phyloP scores from a whole-genome alignment of 2,797 vertebrate species.

The Tapirus indicus region DNA sequence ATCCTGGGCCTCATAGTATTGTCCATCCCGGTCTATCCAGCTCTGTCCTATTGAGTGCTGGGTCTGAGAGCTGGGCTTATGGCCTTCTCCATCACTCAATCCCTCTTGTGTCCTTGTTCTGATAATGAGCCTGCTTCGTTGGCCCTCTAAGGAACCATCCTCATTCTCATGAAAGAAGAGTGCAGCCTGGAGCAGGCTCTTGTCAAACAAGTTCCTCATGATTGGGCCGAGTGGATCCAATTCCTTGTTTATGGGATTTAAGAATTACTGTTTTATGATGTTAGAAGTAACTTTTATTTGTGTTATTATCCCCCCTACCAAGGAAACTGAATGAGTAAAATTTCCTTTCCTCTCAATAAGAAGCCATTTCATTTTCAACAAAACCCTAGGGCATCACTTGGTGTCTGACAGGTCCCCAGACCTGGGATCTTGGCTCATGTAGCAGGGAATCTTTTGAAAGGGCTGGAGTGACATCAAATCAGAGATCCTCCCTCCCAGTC shows the following conservation, averaged over 20 bases:
- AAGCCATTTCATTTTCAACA: slow-evolving; percentile 5
- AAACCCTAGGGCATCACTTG: not conserved
- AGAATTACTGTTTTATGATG: not conserved
- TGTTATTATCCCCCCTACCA: not conserved
- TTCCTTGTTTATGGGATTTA: slow-evolving; percentile 21
- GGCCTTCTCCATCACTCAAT: not conserved
- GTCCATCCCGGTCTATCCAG: fast-evolving
- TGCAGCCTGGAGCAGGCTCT: not conserved
- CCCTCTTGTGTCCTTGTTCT: not conserved
- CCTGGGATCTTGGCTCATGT: not conserved
- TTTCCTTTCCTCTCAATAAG: not conserved
- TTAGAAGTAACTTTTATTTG: slow-evolving; percentile 58
- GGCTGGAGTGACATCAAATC: not conserved
- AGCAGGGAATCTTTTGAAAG: not conserved
- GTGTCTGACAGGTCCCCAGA: not conserved
- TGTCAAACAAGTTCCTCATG: not conserved
- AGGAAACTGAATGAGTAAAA: not conserved
- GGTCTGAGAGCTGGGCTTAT: not conserved
- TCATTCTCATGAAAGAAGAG: not conserved
- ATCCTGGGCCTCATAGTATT: fast-evolving
- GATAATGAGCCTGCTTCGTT: not conserved
- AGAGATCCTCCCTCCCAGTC: not conserved
- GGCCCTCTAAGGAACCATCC: not conserved
- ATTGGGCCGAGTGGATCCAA: not conserved
- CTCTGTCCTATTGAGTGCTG: no score